Evolutionary conservation across 2,113 vertebrate species (phyloP).

Genomic region (Chinchilla lanigera): DNA sequence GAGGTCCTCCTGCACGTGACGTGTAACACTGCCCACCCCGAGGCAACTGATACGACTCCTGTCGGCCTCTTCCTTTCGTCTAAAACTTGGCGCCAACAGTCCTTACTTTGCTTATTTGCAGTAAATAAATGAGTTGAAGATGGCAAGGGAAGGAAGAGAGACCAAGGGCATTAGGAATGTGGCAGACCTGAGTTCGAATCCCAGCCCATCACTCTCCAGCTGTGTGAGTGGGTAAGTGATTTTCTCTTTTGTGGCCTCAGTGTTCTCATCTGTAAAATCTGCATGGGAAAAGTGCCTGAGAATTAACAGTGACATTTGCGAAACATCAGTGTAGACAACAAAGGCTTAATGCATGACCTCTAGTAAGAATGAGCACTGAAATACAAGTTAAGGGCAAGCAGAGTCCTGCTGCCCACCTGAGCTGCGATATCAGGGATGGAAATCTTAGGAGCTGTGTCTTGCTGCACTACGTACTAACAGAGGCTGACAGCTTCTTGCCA

Average conservation of each 20-base stretch:
- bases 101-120: not conserved
- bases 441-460: too few species aligned
- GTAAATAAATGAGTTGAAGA: not conserved
- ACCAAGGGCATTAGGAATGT: not conserved
- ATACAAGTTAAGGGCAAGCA: not conserved
- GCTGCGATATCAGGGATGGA: not conserved
- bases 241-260: not conserved
- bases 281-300: not conserved
- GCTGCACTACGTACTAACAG: fast-evolving
- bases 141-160: not conserved
- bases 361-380: not conserved
- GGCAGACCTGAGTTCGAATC: not conserved
- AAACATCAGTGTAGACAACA: not conserved
- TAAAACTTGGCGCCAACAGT: not conserved
- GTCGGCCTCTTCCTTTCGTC: not conserved
- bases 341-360: not conserved
- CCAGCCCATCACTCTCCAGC: not conserved
- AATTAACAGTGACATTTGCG: too few species aligned
- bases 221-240: not conserved
- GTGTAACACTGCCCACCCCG: not conserved
- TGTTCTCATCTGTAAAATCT: not conserved
- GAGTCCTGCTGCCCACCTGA: not conserved
- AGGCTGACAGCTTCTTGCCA: not conserved
- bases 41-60: not conserved
- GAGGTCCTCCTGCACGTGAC: not conserved